Evolutionary conservation across 2,797 vertebrate genomes (phyloP).

Genomic region (Iguana delicatissima): DNA sequence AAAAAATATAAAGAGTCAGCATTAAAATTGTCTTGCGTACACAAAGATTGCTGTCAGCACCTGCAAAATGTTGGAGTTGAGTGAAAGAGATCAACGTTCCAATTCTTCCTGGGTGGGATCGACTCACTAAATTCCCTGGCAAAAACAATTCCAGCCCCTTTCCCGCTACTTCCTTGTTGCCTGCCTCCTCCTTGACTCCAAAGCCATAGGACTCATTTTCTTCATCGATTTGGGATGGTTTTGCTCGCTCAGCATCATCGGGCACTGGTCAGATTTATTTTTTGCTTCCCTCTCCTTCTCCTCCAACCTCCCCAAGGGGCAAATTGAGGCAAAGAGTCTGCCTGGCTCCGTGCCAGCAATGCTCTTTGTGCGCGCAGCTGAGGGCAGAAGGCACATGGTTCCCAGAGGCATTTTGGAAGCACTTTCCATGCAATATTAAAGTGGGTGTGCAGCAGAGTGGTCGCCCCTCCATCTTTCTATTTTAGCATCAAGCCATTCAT

Average conservation of each 20-base stretch:
- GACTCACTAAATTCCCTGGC: neutral
- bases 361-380: slow-evolving; percentile 1
- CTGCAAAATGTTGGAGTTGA: no score
- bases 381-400: no score
- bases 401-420: neutral
- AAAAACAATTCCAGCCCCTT: neutral
- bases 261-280: neutral
- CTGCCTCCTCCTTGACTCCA: neutral
- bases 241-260: neutral
- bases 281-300: no score
- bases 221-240: neutral
- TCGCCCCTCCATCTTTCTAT: no score
- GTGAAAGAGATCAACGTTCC: no score
- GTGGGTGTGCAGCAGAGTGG: neutral
- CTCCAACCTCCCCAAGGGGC: no score
- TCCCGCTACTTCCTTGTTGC: no score
- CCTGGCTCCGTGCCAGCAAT: neutral
- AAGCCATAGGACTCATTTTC: no score
- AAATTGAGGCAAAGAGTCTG: neutral
- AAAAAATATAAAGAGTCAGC: no score
- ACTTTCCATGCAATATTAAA: slow-evolving; percentile 7
- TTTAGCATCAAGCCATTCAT: no score
- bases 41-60: neutral
- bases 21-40: no score
- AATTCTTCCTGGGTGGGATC: neutral